A percentile compares a stretch with the other conserved stretches of the same genome.
These are phyloP conservation scores for Heterodera schachtii DNA, from an alignment of 1,140 invertebrate species.

Conservation along the genomic window DNA sequence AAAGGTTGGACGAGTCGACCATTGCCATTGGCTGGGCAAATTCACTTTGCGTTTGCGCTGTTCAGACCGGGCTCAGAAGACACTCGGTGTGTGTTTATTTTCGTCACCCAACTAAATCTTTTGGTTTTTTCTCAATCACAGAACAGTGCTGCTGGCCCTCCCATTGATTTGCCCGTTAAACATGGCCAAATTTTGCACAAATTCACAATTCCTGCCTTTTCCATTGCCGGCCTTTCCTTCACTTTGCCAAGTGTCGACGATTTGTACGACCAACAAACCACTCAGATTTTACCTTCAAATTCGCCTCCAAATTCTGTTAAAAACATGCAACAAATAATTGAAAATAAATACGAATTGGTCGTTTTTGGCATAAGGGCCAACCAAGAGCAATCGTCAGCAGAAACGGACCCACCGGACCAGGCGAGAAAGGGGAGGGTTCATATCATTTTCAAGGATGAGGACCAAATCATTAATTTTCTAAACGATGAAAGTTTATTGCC, in stretches of 20 bases:
- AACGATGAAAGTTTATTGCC: constrained; percentile 1
- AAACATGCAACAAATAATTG: background rate
- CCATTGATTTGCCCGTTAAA: constrained; percentile 24
- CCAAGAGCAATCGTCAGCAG: background rate
- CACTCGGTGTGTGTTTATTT: background rate
- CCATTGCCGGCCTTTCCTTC: constrained; percentile 47
- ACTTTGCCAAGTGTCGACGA: constrained; percentile 14
- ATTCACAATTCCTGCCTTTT: constrained; percentile 37
- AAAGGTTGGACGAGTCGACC: constrained; percentile 51
- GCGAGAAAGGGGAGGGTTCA: background rate
- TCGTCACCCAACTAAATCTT: background rate
- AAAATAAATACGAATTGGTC: constrained; percentile 45
- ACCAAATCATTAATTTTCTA: too few species aligned
- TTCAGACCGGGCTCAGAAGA: background rate
- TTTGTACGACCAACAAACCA: constrained; percentile 18
- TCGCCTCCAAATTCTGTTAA: background rate
- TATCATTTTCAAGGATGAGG: too few species aligned
- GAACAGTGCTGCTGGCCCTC: background rate
- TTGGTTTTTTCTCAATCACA: background rate
- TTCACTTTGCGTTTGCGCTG: constrained; percentile 45
- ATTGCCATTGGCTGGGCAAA: constrained; percentile 61
- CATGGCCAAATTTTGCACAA: constrained; percentile 36
- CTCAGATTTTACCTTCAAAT: constrained; percentile 1
- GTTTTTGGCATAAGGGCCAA: constrained; percentile 39
- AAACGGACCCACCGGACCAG: background rate